These are phyloP conservation scores for Pantherophis alleghaniensis DNA, from an alignment of 2,797 vertebrate species.

Conservation along the genomic window DNA sequence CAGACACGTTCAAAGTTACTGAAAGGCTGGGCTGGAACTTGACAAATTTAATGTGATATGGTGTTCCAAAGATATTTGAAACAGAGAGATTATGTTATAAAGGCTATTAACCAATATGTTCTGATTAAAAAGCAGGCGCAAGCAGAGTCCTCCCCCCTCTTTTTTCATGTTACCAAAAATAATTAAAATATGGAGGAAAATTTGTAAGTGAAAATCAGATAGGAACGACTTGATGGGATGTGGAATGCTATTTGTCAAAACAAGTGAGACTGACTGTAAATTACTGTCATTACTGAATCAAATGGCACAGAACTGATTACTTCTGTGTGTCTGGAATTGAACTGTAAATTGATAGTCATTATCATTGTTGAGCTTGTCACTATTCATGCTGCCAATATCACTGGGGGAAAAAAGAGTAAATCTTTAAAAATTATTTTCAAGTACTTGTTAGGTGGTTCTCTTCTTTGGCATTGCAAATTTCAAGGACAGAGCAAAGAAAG, in stretches of 20 bases:
- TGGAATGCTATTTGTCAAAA: conserved; percentile 49
- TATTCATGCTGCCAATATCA: conserved; percentile 10
- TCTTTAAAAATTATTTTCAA: background rate
- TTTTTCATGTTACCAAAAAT: background rate
- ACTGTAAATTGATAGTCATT: conserved; percentile 24
- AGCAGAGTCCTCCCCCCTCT: conserved; percentile 12
- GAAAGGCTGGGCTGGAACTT: background rate
- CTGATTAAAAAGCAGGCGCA: conserved; percentile 9
- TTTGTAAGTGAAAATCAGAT: conserved; percentile 27
- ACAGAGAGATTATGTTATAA: background rate
- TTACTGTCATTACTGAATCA: conserved; percentile 60
- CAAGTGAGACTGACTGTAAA: conserved; percentile 41
- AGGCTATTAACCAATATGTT: conserved; percentile 15
- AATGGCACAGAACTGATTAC: conserved; percentile 54
- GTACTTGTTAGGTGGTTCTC: background rate
- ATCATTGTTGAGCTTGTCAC: conserved; percentile 33
- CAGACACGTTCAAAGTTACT: background rate
- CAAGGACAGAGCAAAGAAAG: background rate
- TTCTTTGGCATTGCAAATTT: background rate
- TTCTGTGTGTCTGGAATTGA: conserved; percentile 16
- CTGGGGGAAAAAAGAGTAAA: background rate
- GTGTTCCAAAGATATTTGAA: background rate
- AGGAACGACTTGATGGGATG: conserved; percentile 46
- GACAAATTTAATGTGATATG: background rate
- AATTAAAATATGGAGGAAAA: conserved; percentile 14